A percentile compares a stretch with the other conserved stretches of the same genome.
phyloP scores from a whole-genome alignment of 2,888 invertebrate genomes.

The Polymixis flavicincta region DNA sequence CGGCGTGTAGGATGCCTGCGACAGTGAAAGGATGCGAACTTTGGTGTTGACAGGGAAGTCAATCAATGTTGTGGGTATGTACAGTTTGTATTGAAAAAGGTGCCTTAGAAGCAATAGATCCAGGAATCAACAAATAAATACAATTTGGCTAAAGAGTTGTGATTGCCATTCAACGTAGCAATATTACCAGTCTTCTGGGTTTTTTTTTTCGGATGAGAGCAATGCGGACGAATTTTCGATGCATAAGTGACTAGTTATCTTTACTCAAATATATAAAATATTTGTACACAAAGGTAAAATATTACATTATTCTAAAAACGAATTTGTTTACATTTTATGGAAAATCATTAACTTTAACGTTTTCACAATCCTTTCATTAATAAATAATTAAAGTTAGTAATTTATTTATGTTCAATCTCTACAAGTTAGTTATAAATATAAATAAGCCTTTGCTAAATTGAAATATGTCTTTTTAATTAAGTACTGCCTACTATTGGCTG shows the following conservation, averaged over 20 bases:
- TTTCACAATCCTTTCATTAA: slow-evolving; percentile 25
- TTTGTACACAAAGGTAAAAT: background rate
- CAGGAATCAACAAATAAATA: no score
- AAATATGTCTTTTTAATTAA: slow-evolving; percentile 31
- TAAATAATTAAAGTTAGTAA: slow-evolving; percentile 50
- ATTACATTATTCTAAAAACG: background rate
- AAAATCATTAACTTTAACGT: slow-evolving; percentile 9
- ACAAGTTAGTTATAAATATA: slow-evolving; percentile 28
- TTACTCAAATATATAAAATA: background rate
- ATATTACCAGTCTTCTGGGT: no score
- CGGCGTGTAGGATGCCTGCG: slow-evolving; percentile 10
- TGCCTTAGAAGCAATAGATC: no score
- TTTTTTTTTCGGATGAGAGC: no score
- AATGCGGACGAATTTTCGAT: no score
- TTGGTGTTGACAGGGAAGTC: slow-evolving; percentile 4
- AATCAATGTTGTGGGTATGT: background rate
- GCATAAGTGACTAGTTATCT: no score
- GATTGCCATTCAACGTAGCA: no score
- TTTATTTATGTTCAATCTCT: slow-evolving; percentile 47
- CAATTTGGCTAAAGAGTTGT: no score
- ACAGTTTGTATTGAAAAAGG: no score
- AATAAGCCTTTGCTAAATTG: slow-evolving; percentile 35
- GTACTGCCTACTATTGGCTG: slow-evolving; percentile 26
- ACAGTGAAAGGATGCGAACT: slow-evolving; percentile 24
- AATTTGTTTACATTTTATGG: background rate